Base-by-base conservation (phyloP, 2,797 vertebrate genomes). In the Tympanoctomys barrerae region DNA sequence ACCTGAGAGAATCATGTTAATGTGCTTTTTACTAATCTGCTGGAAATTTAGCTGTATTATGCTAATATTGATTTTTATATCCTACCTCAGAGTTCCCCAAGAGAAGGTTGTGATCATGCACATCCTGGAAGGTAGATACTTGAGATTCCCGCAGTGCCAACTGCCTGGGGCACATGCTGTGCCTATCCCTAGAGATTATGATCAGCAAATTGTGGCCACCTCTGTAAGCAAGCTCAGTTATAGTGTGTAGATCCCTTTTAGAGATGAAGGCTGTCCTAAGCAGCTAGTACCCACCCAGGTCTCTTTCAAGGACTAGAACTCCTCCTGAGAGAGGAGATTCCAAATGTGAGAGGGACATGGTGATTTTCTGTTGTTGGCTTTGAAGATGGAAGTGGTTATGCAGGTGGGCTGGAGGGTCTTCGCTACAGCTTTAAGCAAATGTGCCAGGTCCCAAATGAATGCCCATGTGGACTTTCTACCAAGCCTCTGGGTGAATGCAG, bases 261-360 rank as follows among this genome's bases (percentile, higher is more conserved):
- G 57, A 57, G 71, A 18, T 2, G 21, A 46, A 82, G 68, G 68
- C 66, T 94, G 54, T 92, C 79, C 14, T 77, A 42, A 28, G 36
- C 59, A 33, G 19, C 68, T 19, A 33, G 39, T 61, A 68, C 16
- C 33, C 64, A 73, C 4, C 46, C 26, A 31, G 39, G 11, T 33
- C 59, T 49, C 92, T 73, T 39, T 87, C 57, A 64, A 82, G 61
- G 19, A 64, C 19, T 36, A 52, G 49, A 57, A 36, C 59, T 87
- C 28, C 85, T 90, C 28, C 59, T 59, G 8, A 91, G 87, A 54
- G 73, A 96, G 16, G 68, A 64, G 57, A 90, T 92, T 54, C 10
- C 49, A 90, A 73, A 66, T 91, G 54, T 54, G 83, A 80, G 61
- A 78, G 49, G 31, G 4, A 36, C 1, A 11, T 14, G 52, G 68